Evolutionary conservation across 2,113 vertebrate genomes (phyloP).

Genomic region (Hydrolagus affinis): DNA sequence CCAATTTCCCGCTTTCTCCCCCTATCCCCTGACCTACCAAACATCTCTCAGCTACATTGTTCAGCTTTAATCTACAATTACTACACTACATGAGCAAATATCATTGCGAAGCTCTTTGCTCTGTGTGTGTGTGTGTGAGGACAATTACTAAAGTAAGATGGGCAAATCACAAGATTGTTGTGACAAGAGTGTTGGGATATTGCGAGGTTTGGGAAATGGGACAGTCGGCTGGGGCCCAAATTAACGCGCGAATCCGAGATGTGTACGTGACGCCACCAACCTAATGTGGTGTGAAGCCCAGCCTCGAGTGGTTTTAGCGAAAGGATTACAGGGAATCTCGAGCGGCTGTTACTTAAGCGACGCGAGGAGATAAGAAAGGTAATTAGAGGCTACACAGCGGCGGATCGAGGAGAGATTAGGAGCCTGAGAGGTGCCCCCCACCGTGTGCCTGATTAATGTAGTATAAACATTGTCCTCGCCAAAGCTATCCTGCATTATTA

Average conservation of each 20-base stretch:
- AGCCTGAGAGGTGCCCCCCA: background rate
- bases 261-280: background rate
- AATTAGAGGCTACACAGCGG: slow-evolving; percentile 23
- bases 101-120: too few species aligned
- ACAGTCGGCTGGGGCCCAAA: background rate
- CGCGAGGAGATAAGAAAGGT: slow-evolving; percentile 24
- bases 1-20: too few species aligned
- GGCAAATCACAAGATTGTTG: too few species aligned
- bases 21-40: too few species aligned
- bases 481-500: too few species aligned
- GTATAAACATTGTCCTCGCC: slow-evolving; percentile 4
- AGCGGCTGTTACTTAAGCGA: slow-evolving; percentile 5
- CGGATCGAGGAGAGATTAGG: slow-evolving; percentile 12
- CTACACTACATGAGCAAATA: too few species aligned
- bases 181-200: background rate
- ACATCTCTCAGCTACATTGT: too few species aligned
- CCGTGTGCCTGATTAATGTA: slow-evolving; percentile 30
- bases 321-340: background rate
- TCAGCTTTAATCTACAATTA: too few species aligned
- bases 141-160: too few species aligned
- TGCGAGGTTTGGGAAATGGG: background rate
- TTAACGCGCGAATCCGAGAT: background rate
- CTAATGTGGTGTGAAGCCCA: background rate
- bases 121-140: too few species aligned
- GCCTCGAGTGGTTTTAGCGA: background rate